A percentile compares a stretch with the other conserved stretches of the same genome.
Evolutionary conservation across 2,113 vertebrate species (phyloP).

Genomic region (Oophaga pumilio): DNA sequence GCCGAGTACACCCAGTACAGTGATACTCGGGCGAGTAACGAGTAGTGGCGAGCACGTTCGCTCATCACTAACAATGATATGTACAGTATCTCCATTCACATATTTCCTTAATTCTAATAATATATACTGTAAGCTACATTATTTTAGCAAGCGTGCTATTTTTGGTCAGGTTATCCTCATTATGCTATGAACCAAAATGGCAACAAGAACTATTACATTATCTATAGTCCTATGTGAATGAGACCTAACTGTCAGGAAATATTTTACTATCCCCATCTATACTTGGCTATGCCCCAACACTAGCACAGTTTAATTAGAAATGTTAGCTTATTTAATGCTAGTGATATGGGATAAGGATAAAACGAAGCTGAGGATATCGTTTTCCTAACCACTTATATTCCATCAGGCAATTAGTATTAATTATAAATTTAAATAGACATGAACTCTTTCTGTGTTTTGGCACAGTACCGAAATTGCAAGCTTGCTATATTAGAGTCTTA

Average conservation of each 20-base stretch:
- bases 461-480: background rate
- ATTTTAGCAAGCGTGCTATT: background rate
- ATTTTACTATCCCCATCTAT: background rate
- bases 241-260: background rate
- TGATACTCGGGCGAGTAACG: too few relatives aligned
- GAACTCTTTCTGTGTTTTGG: background rate
- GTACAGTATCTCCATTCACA: too few relatives aligned
- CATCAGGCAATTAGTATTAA: constrained; percentile 23
- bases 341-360: background rate
- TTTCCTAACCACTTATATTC: constrained; percentile 11
- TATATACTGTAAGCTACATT: too few relatives aligned
- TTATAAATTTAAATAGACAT: constrained; percentile 3
- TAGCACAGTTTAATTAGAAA: background rate
- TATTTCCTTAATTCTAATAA: too few relatives aligned
- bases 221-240: background rate
- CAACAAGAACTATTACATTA: background rate
- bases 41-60: too few relatives aligned
- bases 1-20: too few relatives aligned
- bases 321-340: background rate
- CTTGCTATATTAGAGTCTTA: background rate
- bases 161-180: background rate
- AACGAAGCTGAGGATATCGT: background rate
- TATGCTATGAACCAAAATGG: background rate
- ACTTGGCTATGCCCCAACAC: background rate
- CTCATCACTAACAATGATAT: too few relatives aligned